A percentile compares a stretch with the other conserved stretches of the same genome.
Conservation (phyloP, 2,797 vertebrate species). For the Saxicola maurus region DNA sequence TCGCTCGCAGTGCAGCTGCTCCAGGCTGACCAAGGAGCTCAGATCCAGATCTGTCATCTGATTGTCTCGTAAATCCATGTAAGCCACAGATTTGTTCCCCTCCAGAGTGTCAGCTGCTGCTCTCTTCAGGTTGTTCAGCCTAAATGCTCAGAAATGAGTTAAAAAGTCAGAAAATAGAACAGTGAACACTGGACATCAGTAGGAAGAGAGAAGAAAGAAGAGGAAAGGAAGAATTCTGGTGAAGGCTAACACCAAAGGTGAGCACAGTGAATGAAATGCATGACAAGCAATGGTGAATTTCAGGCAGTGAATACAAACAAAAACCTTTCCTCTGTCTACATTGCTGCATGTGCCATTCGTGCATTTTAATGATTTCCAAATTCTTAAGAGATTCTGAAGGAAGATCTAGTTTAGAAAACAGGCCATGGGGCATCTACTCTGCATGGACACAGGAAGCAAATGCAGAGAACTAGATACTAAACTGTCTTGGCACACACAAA, state of each 20-base stretch:
- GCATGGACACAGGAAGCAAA: not conserved
- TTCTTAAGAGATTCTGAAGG: not conserved
- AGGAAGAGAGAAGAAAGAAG: not conserved
- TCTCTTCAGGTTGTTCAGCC: slow-evolving; percentile 84
- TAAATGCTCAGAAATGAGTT: slow-evolving; percentile 62
- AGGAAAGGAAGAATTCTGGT: not conserved
- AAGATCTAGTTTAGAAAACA: not conserved
- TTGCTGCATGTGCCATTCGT: not conserved
- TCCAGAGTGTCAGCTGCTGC: slow-evolving; percentile 77
- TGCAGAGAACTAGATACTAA: not conserved
- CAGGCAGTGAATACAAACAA: not conserved
- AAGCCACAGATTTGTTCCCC: slow-evolving; percentile 82
- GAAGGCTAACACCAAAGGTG: not conserved
- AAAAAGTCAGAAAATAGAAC: not conserved
- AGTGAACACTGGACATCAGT: not conserved
- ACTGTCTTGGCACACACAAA: not conserved
- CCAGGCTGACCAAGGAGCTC: slow-evolving; percentile 84
- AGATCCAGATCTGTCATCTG: slow-evolving; percentile 84
- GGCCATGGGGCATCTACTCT: not conserved
- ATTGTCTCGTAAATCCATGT: slow-evolving; percentile 92
- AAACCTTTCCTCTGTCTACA: not conserved
- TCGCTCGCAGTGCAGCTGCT: slow-evolving; percentile 89
- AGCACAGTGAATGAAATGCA: not conserved
- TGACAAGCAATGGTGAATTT: not conserved
- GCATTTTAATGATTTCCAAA: not conserved